Conservation (phyloP, 2,888 invertebrate genomes). For the Epinotia demarniana region DNA sequence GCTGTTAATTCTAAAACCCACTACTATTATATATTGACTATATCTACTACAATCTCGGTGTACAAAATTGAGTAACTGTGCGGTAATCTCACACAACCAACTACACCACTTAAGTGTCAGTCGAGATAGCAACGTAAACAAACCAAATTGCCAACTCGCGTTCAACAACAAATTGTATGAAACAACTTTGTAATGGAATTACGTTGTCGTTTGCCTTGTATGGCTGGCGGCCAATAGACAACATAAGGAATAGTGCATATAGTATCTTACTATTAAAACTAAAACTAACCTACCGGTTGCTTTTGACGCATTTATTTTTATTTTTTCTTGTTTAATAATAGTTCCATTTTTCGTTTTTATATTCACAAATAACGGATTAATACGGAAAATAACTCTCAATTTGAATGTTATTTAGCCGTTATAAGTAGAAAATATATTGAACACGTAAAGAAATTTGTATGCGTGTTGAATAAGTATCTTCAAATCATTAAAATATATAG, state of each 20-base stretch:
- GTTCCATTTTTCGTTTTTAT: too few relatives aligned
- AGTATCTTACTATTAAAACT: background rate
- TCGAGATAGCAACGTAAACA: slow-evolving; percentile 34
- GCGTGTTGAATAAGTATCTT: too few relatives aligned
- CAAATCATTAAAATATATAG: too few relatives aligned
- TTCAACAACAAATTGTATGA: slow-evolving; percentile 21
- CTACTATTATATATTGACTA: too few relatives aligned
- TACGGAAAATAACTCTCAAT: too few relatives aligned
- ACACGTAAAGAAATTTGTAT: too few relatives aligned
- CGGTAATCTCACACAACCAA: slow-evolving; percentile 25
- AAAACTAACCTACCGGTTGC: background rate
- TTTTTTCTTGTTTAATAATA: too few relatives aligned
- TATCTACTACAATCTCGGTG: background rate
- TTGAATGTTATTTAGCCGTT: too few relatives aligned
- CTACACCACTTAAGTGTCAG: slow-evolving; percentile 19
- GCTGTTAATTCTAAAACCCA: too few relatives aligned
- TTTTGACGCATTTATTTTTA: background rate
- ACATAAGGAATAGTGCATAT: slow-evolving; percentile 4
- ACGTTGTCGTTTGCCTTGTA: slow-evolving; percentile 10
- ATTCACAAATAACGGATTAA: too few relatives aligned
- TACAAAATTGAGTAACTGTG: slow-evolving; percentile 28
- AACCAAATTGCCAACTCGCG: slow-evolving; percentile 33
- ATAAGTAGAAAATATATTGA: too few relatives aligned
- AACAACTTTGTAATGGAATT: slow-evolving; percentile 36
- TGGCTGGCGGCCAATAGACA: slow-evolving; percentile 5